phyloP scores from a whole-genome alignment of 2,888 invertebrate species.

The Halictus ligatus region DNA sequence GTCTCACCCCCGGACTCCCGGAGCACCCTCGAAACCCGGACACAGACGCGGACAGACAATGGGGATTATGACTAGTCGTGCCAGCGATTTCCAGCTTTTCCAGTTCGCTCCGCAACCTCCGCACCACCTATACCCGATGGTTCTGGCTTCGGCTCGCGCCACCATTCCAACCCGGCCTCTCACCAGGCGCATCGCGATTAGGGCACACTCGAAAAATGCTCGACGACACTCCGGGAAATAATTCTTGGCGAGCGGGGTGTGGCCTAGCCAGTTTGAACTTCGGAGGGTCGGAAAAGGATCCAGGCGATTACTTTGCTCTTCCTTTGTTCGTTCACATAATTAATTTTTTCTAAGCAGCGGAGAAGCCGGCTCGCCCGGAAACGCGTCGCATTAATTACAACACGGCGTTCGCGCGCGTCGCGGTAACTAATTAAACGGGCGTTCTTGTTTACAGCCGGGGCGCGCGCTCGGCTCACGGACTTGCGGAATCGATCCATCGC shows the following conservation, averaged over 20 bases:
- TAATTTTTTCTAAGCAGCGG: not conserved
- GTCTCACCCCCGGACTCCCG: slow-evolving; percentile 27
- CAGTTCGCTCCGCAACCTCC: not conserved
- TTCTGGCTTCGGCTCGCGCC: not conserved
- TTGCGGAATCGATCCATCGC: slow-evolving; percentile 45
- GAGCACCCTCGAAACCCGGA: slow-evolving; percentile 46
- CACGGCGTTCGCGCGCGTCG: slow-evolving; percentile 26
- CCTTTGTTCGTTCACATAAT: too few relatives aligned
- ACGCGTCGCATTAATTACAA: slow-evolving; percentile 53
- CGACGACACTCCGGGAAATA: not conserved
- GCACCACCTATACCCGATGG: not conserved
- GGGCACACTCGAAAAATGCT: not conserved
- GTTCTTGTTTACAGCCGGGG: slow-evolving; percentile 49
- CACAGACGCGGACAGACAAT: slow-evolving; percentile 44
- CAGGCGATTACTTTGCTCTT: not conserved
- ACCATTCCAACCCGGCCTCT: not conserved
- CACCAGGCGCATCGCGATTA: not conserved
- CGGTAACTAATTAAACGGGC: slow-evolving; percentile 54
- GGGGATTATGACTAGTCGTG: slow-evolving; percentile 61
- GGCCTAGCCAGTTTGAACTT: not conserved
- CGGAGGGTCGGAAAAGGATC: too few relatives aligned
- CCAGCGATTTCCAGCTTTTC: slow-evolving; percentile 45
- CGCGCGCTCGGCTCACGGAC: slow-evolving; percentile 1
- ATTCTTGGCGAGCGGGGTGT: not conserved
- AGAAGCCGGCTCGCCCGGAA: not conserved